Percentiles rank a stretch among this genome's conserved stretches.
These are phyloP conservation scores for Lutraria lutraria DNA, from an alignment of 2,888 invertebrate species.

Conservation along the genomic window DNA sequence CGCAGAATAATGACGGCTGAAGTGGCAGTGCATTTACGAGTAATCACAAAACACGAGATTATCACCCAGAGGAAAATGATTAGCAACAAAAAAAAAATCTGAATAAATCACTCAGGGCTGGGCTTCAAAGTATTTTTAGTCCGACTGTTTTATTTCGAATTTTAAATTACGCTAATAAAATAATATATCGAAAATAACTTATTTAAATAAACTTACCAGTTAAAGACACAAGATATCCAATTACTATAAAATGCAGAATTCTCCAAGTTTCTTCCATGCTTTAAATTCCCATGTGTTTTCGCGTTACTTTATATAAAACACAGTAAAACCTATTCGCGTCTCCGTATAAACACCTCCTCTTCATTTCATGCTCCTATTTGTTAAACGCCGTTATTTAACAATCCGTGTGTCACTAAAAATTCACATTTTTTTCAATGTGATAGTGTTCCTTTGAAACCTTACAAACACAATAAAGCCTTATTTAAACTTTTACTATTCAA, in stretches of 20 bases:
- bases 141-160: background rate
- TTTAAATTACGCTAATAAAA: too few relatives aligned
- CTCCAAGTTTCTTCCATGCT: constrained; percentile 6
- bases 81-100: too few relatives aligned
- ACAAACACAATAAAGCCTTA: constrained; percentile 1
- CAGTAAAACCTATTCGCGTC: background rate
- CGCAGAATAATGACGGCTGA: too few relatives aligned
- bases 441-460: background rate
- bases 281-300: background rate
- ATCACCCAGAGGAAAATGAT: too few relatives aligned
- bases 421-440: background rate
- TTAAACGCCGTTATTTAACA: background rate
- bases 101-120: too few relatives aligned
- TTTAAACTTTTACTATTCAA: background rate
- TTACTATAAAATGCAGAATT: constrained; percentile 14
- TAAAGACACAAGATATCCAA: background rate
- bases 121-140: too few relatives aligned
- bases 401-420: background rate
- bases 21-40: too few relatives aligned
- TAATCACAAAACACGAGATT: too few relatives aligned
- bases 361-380: background rate
- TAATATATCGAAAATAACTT: background rate
- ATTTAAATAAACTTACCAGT: background rate
- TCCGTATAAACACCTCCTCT: background rate
- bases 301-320: background rate